Evolutionary conservation across 2,888 invertebrate genomes (phyloP).

Genomic region (Labia minor): DNA sequence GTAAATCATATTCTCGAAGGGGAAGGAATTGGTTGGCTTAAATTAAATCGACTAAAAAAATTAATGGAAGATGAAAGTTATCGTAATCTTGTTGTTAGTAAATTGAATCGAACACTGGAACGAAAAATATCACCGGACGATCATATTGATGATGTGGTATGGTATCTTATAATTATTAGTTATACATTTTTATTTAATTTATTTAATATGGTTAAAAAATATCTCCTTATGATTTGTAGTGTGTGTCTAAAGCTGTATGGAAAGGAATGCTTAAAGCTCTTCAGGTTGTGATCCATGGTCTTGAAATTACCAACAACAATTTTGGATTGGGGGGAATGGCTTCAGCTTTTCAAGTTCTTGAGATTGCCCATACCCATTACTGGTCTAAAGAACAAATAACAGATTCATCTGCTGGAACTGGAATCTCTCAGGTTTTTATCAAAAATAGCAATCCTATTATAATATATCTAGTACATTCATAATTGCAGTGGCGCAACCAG

Average conservation of each 20-base stretch:
- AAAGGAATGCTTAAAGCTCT: conserved; percentile 93
- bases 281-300: conserved; percentile 77
- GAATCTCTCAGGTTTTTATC: conserved; percentile 39
- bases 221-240: conserved; percentile 43
- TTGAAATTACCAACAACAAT: conserved; percentile 85
- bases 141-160: conserved; percentile 94
- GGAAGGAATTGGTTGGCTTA: conserved; percentile 94
- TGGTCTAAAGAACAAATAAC: conserved; percentile 78
- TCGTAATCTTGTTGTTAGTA: conserved; percentile 87
- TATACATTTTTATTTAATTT: background rate
- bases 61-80: conserved; percentile 99
- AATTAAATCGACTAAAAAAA: conserved; percentile 81
- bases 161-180: conserved; percentile 32
- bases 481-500: too few species aligned
- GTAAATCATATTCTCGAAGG: conserved; percentile 76
- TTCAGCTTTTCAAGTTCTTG: conserved; percentile 89
- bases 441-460: background rate
- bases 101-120: conserved; percentile 87
- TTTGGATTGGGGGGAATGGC: conserved; percentile 96
- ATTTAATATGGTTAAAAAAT: conserved; percentile 16
- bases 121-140: conserved; percentile 89
- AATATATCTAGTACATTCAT: background rate
- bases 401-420: conserved; percentile 38
- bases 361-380: conserved; percentile 97
- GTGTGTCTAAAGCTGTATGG: conserved; percentile 81